These are phyloP conservation scores for Lutra lutra DNA, from an alignment of 2,797 vertebrate species.

Conservation along the genomic window DNA sequence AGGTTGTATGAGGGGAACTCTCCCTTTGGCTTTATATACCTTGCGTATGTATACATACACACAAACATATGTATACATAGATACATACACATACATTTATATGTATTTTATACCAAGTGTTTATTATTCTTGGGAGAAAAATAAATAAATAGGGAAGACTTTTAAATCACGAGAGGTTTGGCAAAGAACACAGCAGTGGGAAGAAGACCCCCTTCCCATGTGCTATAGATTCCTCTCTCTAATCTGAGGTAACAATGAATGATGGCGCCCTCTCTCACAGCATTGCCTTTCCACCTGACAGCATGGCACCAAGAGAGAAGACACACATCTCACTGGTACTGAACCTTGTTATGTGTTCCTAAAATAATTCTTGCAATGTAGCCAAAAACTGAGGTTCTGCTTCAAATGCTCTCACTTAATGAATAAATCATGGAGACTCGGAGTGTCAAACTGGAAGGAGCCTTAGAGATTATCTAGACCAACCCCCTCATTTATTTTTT, in stretches of 20 bases:
- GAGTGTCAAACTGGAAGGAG: slow-evolving; percentile 33
- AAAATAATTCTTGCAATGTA: slow-evolving; percentile 47
- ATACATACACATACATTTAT: neutral
- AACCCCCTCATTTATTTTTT: neutral
- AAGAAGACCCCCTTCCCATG: neutral
- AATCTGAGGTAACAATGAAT: neutral
- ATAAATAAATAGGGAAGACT: neutral
- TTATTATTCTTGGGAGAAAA: neutral
- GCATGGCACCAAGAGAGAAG: neutral
- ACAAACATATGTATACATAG: neutral
- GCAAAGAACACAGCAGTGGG: neutral
- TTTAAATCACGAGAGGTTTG: neutral
- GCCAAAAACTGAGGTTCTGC: slow-evolving; percentile 3
- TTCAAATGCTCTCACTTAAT: slow-evolving; percentile 40
- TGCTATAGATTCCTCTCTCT: neutral
- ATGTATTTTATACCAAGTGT: neutral
- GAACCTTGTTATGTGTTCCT: neutral
- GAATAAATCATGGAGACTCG: slow-evolving; percentile 57
- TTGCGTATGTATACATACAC: neutral
- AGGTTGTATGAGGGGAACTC: neutral
- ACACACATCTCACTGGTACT: neutral
- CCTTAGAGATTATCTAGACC: slow-evolving; percentile 27
- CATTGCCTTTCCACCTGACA: neutral
- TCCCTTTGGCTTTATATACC: neutral
- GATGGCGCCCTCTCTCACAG: neutral